Base-by-base conservation (phyloP, 2,797 vertebrate genomes). In the Potorous gilbertii region DNA sequence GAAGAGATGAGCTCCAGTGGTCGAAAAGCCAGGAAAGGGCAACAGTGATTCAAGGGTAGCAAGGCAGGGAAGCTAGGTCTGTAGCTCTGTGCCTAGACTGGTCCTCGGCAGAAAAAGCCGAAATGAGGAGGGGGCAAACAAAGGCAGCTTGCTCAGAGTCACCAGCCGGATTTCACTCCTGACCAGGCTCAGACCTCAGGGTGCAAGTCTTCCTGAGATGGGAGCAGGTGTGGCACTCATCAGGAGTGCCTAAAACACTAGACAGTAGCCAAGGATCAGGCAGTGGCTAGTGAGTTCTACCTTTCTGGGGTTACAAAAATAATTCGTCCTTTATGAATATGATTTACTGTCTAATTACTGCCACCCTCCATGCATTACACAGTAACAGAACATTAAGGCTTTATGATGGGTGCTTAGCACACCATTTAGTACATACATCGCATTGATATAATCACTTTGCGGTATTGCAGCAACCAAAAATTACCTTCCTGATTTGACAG, bases 301-400 rank as follows among this genome's bases (percentile, higher is more conserved):
- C 56, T 57, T 31, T 31, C 57, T 93, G 92, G 90, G 10, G 93
- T 94, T 93, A 18, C 54, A 54, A 27, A 96, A 62, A 91, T 93
- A 34, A 59, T 93, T 96, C 92, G 28, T 55, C 87, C 92, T 93
- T 95, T 95, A 90, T 9, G 91, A 56, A 95, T 93, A 93, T 90
- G 87, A 90, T 24, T 81, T 90, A 40, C 66, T 96, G 93, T 92
- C 74, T 95, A 52, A 92, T 95, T 95, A 90, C 34, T 66, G 57
- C 66, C 59, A 56, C 62, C 40, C 56, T 91, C 24, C 29, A 24
- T 54, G 16, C 91, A 54, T 90, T 31, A 31, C 54, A 92, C 50
- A 89, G 27, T 95, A 93, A 54, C 92, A 95, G 81, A 95, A 74
- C 90, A 92, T 93, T 95, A 34, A 74, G 55, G n/a, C 91, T 93